Percentiles rank a stretch among this genome's conserved stretches.
phyloP scores from a whole-genome alignment of 2,888 invertebrate species.

The Gisinianus flammeolus region DNA sequence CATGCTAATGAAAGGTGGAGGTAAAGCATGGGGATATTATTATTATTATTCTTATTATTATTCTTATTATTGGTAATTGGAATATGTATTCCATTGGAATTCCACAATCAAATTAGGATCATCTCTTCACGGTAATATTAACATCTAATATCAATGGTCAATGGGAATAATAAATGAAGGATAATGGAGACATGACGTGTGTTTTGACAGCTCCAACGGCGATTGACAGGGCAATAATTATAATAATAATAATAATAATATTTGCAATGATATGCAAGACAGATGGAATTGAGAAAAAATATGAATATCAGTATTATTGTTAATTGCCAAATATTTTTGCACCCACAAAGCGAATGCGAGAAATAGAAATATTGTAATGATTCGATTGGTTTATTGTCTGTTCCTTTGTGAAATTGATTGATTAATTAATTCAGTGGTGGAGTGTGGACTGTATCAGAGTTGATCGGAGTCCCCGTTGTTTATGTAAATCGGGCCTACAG shows the following conservation, averaged over 20 bases:
- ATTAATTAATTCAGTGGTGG: background rate
- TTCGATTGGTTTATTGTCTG: too few species aligned
- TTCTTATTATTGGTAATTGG: too few species aligned
- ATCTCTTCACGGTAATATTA: too few species aligned
- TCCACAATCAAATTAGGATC: too few species aligned
- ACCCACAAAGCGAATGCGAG: too few species aligned
- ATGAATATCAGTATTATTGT: background rate
- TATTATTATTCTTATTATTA: too few species aligned
- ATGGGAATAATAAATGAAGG: too few species aligned
- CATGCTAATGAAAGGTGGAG: background rate
- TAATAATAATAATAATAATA: background rate
- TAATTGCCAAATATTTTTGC: background rate
- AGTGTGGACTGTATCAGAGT: too few species aligned
- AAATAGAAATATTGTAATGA: background rate
- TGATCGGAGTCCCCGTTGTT: constrained; percentile 11
- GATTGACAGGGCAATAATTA: background rate
- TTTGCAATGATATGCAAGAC: too few species aligned
- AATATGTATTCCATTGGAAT: too few species aligned
- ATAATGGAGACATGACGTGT: background rate
- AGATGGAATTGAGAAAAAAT: background rate
- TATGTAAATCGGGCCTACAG: constrained; percentile 8
- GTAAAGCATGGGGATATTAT: background rate
- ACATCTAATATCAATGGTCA: too few species aligned
- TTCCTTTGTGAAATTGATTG: background rate
- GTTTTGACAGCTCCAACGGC: constrained; percentile 17